Evolutionary conservation across 2,888 invertebrate species (phyloP), one percentile per base, ranked within the genome.

Genomic region (Apoda limacodes): DNA sequence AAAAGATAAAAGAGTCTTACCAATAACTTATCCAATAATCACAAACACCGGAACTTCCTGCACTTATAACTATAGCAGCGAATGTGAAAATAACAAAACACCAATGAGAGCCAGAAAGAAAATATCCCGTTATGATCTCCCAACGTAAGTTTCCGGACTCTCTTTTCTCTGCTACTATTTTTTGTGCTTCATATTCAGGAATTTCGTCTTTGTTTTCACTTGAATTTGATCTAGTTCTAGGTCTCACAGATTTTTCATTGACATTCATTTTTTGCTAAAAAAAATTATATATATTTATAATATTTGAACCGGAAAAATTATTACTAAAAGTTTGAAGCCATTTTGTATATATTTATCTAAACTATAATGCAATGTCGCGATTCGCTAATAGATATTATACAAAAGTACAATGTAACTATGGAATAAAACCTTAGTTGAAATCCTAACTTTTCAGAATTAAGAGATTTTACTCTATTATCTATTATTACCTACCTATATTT

Each of bases 11-110:
- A 15, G 17, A 24, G 11, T 42, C 72, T 71, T 55, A 87, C 88
- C 88, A 89, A 52, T 80, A 86, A 39, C 87, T 85, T 30, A 90
- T 78, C 82, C 86, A 91, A 50, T 83, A 89, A 56, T 92, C 92
- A 0, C 84, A 84, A 1, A 84, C 84, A 1, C 80, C 63, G 35
- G 86, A 89, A 2, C 84, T 54, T 0, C 64, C 52, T 45, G 89
- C 87, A 1, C 88, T 81, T 9, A 84, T 9, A 1, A 87, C 5
- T 1, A 74, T 20, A 1, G 71, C 30, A 0, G 65, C 60, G 24
- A 72, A 65, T 1, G 60, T 3, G 2, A 76, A 47, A 34, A 68
- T 67, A 30, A 47, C 47, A 34, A 68, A 68, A 30, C 48, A 63
- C 2, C 48, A n/a, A 30, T 45, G 67, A 9, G 75, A 76, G 3